Evolutionary conservation across 2,797 vertebrate genomes (phyloP).

Genomic region (Sciurus carolinensis): DNA sequence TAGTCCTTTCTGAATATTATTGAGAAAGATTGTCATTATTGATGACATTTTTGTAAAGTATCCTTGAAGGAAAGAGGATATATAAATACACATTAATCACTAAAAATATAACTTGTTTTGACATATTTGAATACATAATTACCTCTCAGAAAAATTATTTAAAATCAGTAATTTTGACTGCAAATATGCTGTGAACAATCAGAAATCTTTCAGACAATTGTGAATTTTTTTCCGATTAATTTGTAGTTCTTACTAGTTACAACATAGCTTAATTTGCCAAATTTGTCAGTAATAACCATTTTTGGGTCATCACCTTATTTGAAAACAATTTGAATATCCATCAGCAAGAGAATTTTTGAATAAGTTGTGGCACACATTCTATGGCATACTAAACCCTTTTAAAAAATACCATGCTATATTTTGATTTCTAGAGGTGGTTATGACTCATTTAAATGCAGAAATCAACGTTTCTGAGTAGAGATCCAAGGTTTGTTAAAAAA

Average conservation of each 20-base stretch:
- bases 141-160: slow-evolving; percentile 55
- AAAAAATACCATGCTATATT: not conserved
- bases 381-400: not conserved
- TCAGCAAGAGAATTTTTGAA: not conserved
- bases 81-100: slow-evolving; percentile 47
- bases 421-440: slow-evolving; percentile 50
- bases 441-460: slow-evolving; percentile 41
- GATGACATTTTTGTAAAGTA: slow-evolving; percentile 21
- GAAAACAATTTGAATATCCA: slow-evolving; percentile 48
- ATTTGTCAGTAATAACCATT: slow-evolving; percentile 47
- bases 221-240: slow-evolving; percentile 33
- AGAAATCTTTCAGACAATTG: slow-evolving; percentile 40
- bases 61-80: slow-evolving; percentile 30
- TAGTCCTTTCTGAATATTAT: slow-evolving; percentile 11
- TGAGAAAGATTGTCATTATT: slow-evolving; percentile 22
- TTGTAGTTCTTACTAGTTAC: slow-evolving; percentile 20
- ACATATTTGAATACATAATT: not conserved
- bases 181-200: slow-evolving; percentile 39
- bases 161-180: slow-evolving; percentile 46
- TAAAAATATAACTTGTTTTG: slow-evolving; percentile 64
- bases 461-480: slow-evolving; percentile 35
- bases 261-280: not conserved
- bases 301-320: slow-evolving; percentile 45
- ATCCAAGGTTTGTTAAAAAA: slow-evolving; percentile 1
- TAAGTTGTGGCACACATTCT: not conserved